Conservation (phyloP, 2,888 invertebrate species). For the Antheraea assamensis region DNA sequence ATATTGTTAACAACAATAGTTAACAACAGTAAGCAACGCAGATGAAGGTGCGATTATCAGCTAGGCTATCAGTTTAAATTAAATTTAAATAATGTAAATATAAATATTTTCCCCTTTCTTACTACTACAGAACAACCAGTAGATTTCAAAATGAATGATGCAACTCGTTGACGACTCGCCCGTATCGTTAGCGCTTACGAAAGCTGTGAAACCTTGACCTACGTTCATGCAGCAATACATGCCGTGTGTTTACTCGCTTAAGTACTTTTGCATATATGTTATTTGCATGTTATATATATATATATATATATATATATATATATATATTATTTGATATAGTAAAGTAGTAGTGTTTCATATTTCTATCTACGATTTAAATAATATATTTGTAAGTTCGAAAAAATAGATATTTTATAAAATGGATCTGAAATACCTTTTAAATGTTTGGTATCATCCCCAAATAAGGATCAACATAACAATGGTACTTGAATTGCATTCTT, state of each 20-base stretch:
- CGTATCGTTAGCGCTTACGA: slow-evolving; percentile 2
- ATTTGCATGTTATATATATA: not conserved
- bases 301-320: too few species aligned
- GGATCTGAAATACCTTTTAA: not conserved
- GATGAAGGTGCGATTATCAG: not conserved
- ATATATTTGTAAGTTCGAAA: not conserved
- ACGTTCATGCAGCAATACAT: not conserved
- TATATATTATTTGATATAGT: not conserved
- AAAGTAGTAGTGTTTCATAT: not conserved
- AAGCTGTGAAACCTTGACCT: slow-evolving; percentile 8
- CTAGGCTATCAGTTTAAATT: not conserved
- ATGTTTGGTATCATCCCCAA: not conserved
- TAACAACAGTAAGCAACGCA: too few species aligned
- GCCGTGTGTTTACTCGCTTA: slow-evolving; percentile 1
- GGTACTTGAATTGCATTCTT: too few species aligned
- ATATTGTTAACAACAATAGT: too few species aligned
- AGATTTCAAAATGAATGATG: not conserved
- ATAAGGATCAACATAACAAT: not conserved
- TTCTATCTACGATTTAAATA: not conserved
- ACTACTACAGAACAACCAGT: not conserved
- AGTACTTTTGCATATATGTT: not conserved
- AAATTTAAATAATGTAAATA: not conserved
- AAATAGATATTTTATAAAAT: not conserved
- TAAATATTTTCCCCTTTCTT: not conserved
- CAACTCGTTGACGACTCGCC: slow-evolving; percentile 1